phyloP scores from a whole-genome alignment of 2,888 invertebrate species.

The Sepiola atlantica region DNA sequence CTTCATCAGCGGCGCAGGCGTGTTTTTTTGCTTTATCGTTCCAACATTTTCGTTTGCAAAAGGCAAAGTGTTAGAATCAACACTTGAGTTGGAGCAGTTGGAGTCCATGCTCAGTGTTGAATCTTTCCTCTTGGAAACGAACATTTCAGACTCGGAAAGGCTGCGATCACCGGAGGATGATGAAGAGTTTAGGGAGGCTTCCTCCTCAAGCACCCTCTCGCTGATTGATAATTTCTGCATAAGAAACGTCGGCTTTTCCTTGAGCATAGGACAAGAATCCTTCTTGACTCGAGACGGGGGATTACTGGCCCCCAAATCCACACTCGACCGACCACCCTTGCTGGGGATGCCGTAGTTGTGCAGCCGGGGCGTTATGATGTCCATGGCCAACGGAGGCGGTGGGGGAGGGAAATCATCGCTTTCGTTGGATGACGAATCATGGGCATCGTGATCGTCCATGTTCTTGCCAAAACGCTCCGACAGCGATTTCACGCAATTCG shows the following conservation, averaged over 20 bases:
- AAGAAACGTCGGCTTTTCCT: constrained; percentile 34
- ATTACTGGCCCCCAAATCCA: constrained; percentile 47
- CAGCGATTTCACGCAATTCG: constrained; percentile 72
- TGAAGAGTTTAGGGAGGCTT: neutral
- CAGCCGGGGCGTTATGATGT: constrained; percentile 70
- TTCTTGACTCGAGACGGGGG: constrained; percentile 38
- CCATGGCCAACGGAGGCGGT: constrained; percentile 71
- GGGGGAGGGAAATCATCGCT: constrained; percentile 71
- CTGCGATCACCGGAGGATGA: constrained; percentile 43
- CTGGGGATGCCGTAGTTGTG: constrained; percentile 69
- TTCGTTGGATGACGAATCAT: constrained; percentile 66
- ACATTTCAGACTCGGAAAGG: constrained; percentile 42
- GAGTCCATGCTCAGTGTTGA: constrained; percentile 61
- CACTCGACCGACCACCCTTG: constrained; percentile 57
- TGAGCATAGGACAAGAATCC: constrained; percentile 37
- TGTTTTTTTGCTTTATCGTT: constrained; percentile 89
- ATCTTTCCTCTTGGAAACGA: constrained; percentile 51
- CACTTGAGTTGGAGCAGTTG: constrained; percentile 81
- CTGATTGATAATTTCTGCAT: constrained; percentile 34
- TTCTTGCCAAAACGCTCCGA: constrained; percentile 70
- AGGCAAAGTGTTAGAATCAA: constrained; percentile 90
- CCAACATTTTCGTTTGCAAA: constrained; percentile 99
- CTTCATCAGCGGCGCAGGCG: constrained; percentile 59
- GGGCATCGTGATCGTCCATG: constrained; percentile 61
- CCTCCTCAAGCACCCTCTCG: constrained; percentile 50